phyloP scores from a whole-genome alignment of 2,888 invertebrate genomes.

The Lepas anatifera region DNA sequence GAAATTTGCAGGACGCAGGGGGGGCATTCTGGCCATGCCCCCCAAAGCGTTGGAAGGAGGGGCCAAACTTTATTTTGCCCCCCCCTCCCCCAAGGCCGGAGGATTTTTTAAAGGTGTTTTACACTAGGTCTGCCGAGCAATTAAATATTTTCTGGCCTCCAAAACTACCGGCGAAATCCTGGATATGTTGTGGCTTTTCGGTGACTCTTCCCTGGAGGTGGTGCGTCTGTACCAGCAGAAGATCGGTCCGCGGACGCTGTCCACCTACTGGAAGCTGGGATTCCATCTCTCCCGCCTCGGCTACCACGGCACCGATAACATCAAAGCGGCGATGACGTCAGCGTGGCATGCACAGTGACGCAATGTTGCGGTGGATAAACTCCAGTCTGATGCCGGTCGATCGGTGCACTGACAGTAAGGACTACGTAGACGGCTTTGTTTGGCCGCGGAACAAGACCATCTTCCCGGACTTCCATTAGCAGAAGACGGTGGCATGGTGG shows the following conservation, averaged over 20 bases:
- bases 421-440: constrained; percentile 24
- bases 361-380: constrained; percentile 22
- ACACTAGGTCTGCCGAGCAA: too few species aligned
- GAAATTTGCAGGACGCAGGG: too few species aligned
- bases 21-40: too few species aligned
- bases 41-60: too few species aligned
- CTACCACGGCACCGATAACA: constrained; percentile 51
- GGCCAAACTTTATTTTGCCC: too few species aligned
- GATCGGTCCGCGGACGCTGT: constrained; percentile 64
- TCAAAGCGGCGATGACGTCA: constrained; percentile 50
- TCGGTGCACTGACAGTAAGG: constrained; percentile 17
- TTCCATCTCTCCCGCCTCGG: constrained; percentile 42
- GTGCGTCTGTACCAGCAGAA: constrained; percentile 33
- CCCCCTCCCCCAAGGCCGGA: too few species aligned
- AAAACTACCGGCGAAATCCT: constrained; percentile 69
- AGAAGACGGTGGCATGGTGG: constrained; percentile 26
- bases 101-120: too few species aligned
- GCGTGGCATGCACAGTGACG: constrained; percentile 37
- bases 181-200: constrained; percentile 63
- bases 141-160: too few species aligned
- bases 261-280: constrained; percentile 62
- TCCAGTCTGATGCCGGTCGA: constrained; percentile 19
- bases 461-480: constrained; percentile 28
- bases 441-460: constrained; percentile 24
- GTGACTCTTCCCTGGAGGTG: constrained; percentile 50